phyloP scores from a whole-genome alignment of 2,113 vertebrate genomes.

The Zeus faber region DNA sequence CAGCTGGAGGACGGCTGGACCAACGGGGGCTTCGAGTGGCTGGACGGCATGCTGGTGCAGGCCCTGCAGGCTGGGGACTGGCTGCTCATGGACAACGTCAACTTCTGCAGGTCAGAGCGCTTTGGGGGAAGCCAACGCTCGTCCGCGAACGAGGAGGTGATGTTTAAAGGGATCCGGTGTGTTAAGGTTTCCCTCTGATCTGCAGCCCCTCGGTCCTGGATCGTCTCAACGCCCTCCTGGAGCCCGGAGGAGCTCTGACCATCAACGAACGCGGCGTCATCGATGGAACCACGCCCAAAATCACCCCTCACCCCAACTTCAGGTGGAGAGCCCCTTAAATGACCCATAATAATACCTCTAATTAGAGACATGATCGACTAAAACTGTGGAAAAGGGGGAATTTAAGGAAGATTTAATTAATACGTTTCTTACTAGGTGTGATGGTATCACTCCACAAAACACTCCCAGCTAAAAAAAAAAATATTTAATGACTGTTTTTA shows the following conservation, averaged over 20 bases:
- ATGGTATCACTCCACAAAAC: too few species aligned
- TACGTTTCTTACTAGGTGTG: too few species aligned
- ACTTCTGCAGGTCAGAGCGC: conserved; percentile 97
- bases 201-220: conserved; percentile 92
- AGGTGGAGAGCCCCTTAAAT: conserved; percentile 84
- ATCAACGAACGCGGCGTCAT: conserved; percentile 92
- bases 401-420: too few species aligned
- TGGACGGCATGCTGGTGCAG: conserved; percentile 91
- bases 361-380: too few species aligned
- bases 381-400: too few species aligned
- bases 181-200: neutral
- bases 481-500: too few species aligned
- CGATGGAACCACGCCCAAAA: conserved; percentile 83
- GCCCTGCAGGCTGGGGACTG: conserved; percentile 92
- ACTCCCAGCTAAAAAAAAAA: too few species aligned
- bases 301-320: conserved; percentile 92
- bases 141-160: too few species aligned
- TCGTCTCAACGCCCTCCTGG: conserved; percentile 93
- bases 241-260: conserved; percentile 91
- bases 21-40: conserved; percentile 93
- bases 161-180: too few species aligned
- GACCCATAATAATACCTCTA: too few species aligned
- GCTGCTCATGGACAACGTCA: conserved; percentile 98
- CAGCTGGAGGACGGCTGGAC: conserved; percentile 79
- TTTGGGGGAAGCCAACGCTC: too few species aligned